Conservation (phyloP, 1,140 invertebrate genomes). For the Polyergus mexicanus region DNA sequence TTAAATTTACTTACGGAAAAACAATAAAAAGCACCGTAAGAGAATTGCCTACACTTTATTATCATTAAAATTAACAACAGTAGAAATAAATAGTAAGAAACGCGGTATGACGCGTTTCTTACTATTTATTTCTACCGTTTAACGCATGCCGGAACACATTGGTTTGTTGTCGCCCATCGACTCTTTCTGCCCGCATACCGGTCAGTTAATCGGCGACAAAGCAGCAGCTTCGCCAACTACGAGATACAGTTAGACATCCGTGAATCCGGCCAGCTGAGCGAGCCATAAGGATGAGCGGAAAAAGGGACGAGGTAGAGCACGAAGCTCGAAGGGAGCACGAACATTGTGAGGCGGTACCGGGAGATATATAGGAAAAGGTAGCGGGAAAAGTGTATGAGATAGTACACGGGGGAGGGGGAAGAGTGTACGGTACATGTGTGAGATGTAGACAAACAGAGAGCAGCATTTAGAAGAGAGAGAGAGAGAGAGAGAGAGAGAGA, state of each 20-base stretch:
- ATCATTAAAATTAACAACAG: constrained; percentile 63
- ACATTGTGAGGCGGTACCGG: constrained; percentile 17
- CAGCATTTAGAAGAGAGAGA: constrained; percentile 24
- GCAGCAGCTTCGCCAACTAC: constrained; percentile 66
- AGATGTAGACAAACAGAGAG: constrained; percentile 29
- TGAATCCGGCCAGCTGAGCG: constrained; percentile 49
- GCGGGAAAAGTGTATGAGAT: constrained; percentile 4
- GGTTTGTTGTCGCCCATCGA: constrained; percentile 22
- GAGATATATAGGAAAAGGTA: constrained; percentile 46
- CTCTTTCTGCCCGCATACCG: constrained; percentile 42
- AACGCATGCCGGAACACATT: constrained; percentile 24
- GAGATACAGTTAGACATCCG: constrained; percentile 69
- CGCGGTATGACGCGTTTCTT: constrained; percentile 38
- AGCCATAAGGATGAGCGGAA: constrained; percentile 30
- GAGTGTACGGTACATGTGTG: neutral
- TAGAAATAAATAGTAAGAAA: too few species aligned
- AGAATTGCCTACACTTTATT: constrained; percentile 19
- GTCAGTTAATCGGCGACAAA: constrained; percentile 68
- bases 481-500: neutral
- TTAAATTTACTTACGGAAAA: constrained; percentile 1
- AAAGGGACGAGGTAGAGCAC: constrained; percentile 37
- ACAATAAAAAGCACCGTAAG: constrained; percentile 8
- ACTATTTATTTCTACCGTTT: constrained; percentile 47
- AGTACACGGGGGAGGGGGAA: constrained; percentile 15
- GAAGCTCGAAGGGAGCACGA: constrained; percentile 21